Conservation (phyloP, 1,140 invertebrate species). For the Adoxophyes honmai region DNA sequence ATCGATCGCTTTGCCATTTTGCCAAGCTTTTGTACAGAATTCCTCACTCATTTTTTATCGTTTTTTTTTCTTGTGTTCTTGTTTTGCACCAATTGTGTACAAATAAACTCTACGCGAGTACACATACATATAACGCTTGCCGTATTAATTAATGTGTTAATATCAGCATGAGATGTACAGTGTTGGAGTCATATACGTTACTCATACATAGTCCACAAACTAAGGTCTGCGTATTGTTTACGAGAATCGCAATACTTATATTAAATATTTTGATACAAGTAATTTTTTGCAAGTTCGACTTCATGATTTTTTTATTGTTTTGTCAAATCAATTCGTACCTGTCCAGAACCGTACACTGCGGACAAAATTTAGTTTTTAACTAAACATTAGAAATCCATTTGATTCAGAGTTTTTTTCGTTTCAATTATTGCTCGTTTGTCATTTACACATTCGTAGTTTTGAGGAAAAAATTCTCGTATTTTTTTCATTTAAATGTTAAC, state of each 20-base stretch:
- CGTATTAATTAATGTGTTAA: slow-evolving; percentile 1
- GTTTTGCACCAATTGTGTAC: neutral
- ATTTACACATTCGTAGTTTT: too few relatives aligned
- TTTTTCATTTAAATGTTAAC: too few relatives aligned
- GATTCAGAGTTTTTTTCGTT: too few relatives aligned
- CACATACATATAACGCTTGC: slow-evolving; percentile 8
- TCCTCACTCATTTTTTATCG: slow-evolving; percentile 19
- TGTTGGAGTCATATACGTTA: slow-evolving; percentile 1
- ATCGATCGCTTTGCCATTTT: neutral
- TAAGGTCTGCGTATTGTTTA: neutral
- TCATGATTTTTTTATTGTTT: slow-evolving; percentile 16
- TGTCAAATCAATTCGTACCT: neutral
- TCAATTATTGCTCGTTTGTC: too few relatives aligned
- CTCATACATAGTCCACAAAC: neutral
- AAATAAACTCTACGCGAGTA: neutral
- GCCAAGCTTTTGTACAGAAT: slow-evolving; percentile 29
- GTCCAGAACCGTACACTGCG: slow-evolving; percentile 2
- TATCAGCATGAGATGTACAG: neutral
- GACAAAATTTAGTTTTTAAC: neutral
- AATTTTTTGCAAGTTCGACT: neutral
- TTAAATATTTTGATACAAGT: slow-evolving; percentile 36
- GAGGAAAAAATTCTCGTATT: too few relatives aligned
- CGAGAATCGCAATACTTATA: slow-evolving; percentile 53
- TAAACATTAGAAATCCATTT: too few relatives aligned
- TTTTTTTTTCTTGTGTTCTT: slow-evolving; percentile 4